These are phyloP conservation scores for Caerostris darwini DNA, from an alignment of 1,140 invertebrate species.

Conservation along the genomic window DNA sequence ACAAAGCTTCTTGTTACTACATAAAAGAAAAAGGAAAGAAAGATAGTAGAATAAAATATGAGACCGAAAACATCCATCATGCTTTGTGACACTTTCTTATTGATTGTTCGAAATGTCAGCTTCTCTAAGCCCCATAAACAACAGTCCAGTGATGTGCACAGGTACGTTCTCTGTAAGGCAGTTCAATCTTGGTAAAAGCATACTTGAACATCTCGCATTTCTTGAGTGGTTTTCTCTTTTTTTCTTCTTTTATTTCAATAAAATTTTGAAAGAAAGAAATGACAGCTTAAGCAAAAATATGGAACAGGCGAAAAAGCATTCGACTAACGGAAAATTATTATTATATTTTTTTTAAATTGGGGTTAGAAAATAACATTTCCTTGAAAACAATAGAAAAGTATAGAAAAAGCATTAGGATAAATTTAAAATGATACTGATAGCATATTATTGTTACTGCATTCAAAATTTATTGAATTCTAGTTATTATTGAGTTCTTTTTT, in stretches of 20 bases:
- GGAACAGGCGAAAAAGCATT: no score
- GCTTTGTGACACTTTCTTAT: slow-evolving; percentile 12
- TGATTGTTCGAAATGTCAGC: neutral
- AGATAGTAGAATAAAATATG: slow-evolving; percentile 8
- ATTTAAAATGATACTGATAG: no score
- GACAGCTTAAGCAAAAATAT: no score
- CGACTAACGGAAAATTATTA: no score
- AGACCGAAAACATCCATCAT: slow-evolving; percentile 29
- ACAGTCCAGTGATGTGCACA: neutral
- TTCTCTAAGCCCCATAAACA: neutral
- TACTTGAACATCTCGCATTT: neutral
- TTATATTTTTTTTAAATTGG: no score
- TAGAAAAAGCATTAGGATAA: no score
- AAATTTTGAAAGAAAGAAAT: neutral
- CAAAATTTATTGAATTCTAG: no score
- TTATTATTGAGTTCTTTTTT: no score
- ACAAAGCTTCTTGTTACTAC: neutral
- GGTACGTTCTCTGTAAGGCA: neutral
- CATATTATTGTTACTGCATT: no score
- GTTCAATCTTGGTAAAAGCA: neutral
- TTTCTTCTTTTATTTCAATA: neutral
- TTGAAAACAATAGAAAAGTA: no score
- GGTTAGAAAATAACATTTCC: no score
- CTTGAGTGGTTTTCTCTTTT: neutral
- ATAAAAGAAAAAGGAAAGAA: neutral